phyloP scores from a whole-genome alignment of 2,113 vertebrate species.

The Antechinus stuartii region DNA sequence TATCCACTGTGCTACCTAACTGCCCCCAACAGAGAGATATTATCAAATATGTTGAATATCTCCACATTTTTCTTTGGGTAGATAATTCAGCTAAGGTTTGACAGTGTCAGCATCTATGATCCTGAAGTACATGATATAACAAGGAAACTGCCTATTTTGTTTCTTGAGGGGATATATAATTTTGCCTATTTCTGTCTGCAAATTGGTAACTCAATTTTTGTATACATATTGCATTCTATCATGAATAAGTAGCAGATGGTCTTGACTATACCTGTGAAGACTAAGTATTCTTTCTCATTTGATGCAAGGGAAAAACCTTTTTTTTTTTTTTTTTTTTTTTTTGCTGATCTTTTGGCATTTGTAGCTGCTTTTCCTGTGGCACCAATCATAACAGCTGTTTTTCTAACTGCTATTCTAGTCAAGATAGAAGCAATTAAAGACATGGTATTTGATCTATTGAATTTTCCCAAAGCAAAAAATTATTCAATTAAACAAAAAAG shows the following conservation, averaged over 20 bases:
- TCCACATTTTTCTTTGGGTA: constrained; percentile 91
- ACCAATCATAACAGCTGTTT: constrained; percentile 65
- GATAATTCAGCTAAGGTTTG: constrained; percentile 95
- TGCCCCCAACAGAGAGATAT: constrained; percentile 86
- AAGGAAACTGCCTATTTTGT: constrained; percentile 87
- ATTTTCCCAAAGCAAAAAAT: constrained; percentile 76
- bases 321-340: constrained; percentile 92
- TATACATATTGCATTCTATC: constrained; percentile 88
- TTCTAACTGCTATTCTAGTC: constrained; percentile 77
- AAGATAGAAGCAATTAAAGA: constrained; percentile 88
- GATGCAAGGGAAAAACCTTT: constrained; percentile 92
- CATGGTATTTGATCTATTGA: constrained; percentile 94
- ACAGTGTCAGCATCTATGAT: constrained; percentile 94
- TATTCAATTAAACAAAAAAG: constrained; percentile 11
- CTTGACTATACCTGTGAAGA: constrained; percentile 92
- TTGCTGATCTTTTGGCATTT: constrained; percentile 79
- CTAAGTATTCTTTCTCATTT: constrained; percentile 92
- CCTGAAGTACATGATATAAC: constrained; percentile 96
- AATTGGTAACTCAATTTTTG: constrained; percentile 93
- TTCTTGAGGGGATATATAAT: constrained; percentile 94
- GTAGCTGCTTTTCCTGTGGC: constrained; percentile 81
- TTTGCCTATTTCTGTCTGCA: constrained; percentile 93
- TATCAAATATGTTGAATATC: constrained; percentile 97
- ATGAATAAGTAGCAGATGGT: constrained; percentile 94
- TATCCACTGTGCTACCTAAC: too few relatives aligned